Evolutionary conservation across 1,140 invertebrate species (phyloP).

Genomic region (Drosophila virilis): DNA sequence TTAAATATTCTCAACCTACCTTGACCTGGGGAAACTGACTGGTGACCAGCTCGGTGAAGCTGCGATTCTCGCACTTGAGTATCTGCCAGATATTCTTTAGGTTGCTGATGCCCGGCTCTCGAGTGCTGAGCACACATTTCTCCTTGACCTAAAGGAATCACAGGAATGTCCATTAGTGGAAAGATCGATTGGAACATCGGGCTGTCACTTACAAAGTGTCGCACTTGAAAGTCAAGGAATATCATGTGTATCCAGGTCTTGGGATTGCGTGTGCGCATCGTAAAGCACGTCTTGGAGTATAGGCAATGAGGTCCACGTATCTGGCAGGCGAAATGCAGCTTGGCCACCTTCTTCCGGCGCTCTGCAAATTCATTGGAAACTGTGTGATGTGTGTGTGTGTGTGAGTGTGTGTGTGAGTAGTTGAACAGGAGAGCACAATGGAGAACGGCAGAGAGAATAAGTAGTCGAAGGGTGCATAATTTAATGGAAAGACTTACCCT

Average conservation of each 20-base stretch:
- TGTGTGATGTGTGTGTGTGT: slow-evolving; percentile 63
- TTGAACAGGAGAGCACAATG: not conserved
- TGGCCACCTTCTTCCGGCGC: slow-evolving; percentile 93
- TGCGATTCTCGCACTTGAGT: slow-evolving; percentile 94
- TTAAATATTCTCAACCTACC: slow-evolving; percentile 83
- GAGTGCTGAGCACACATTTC: slow-evolving; percentile 91
- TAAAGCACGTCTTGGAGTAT: slow-evolving; percentile 94
- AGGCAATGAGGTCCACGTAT: slow-evolving; percentile 94
- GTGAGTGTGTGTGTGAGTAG: not conserved
- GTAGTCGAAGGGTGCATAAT: not conserved
- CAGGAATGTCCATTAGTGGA: not conserved
- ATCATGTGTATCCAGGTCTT: slow-evolving; percentile 97
- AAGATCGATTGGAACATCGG: no score
- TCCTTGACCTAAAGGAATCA: slow-evolving; percentile 88
- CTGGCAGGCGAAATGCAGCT: slow-evolving; percentile 95
- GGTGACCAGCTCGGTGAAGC: slow-evolving; percentile 95
- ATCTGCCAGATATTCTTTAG: slow-evolving; percentile 97
- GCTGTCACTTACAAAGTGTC: slow-evolving; percentile 70
- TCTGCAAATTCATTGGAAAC: slow-evolving; percentile 87
- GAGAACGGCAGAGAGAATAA: slow-evolving; percentile 10
- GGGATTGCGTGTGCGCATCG: slow-evolving; percentile 93
- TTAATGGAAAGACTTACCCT: slow-evolving; percentile 87
- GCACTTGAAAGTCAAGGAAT: slow-evolving; percentile 95
- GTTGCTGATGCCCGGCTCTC: slow-evolving; percentile 92
- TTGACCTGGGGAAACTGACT: slow-evolving; percentile 95